Base-by-base conservation (phyloP, 1,140 invertebrate species). In the Drosophila sturtevanti region DNA sequence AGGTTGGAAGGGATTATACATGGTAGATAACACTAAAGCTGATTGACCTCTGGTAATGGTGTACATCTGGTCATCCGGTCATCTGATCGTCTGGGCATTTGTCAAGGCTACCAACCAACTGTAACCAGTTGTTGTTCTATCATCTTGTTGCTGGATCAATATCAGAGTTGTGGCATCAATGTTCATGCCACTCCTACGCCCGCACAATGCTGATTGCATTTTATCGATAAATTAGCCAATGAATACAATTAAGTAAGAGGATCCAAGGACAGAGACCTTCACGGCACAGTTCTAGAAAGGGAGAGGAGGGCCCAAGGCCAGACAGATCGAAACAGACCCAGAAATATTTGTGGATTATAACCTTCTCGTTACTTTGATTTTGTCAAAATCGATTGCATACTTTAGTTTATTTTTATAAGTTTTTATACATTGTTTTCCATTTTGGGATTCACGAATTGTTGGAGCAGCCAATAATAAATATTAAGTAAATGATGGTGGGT, bases 171-270 rank as follows among this genome's bases (percentile, higher is more conserved):
- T 79, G 81, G 81, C 82, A 85, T 84, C 79, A 55, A 6, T 54
- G 63, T 68, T 75, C 68, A 65, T 77, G 84, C 84, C 82, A 86
- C 82, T 68, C 82, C 82, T 65, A 68, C 63, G 68, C 67, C 75
- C 44, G 74, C 71, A 89, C 85, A 89, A 89, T 89, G 85, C 84
- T 89, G 84, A 89, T 89, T 84, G 81, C 84, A 89, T 80, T 89
- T 89, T 69, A 72, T 63, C 84, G 84, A 89, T 89, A 89, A 89
- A 89, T 89, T 89, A 89, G 62, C 77, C 82, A 89, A 86, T 87
- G 82, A 86, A 86, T 86, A 86, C 84, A 86, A 86, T 86, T 87
- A 86, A 87, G 18, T 21, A 48, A 48, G 41, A 21, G n/a, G 56
- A 51, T 67, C 56, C 65, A 67, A 79, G 75, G 75, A 63, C 75